phyloP scores from a whole-genome alignment of 1,140 invertebrate genomes.

The Zelostemma sp. region DNA sequence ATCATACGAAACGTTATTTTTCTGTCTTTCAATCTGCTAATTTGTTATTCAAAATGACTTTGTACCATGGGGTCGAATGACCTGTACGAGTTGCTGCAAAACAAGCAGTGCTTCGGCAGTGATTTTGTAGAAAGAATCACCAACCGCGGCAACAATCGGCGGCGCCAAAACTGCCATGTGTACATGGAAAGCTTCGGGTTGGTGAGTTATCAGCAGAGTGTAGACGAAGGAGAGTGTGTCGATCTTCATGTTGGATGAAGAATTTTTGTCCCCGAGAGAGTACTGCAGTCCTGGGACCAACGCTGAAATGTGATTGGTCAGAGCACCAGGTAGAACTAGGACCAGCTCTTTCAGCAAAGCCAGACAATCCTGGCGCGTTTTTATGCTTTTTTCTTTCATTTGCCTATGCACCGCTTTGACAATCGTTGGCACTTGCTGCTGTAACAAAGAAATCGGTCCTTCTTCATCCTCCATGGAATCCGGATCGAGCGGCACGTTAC shows the following conservation, averaged over 20 bases:
- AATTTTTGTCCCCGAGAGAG: slow-evolving; percentile 92
- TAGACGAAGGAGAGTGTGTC: slow-evolving; percentile 95
- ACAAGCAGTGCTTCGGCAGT: slow-evolving; percentile 95
- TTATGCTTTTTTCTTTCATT: slow-evolving; percentile 94
- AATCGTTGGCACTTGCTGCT: slow-evolving; percentile 81
- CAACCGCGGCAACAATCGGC: slow-evolving; percentile 88
- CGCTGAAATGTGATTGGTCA: slow-evolving; percentile 86
- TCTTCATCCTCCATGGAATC: slow-evolving; percentile 86
- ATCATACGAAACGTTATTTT: slow-evolving; percentile 19
- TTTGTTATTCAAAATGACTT: slow-evolving; percentile 10
- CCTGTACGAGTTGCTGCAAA: slow-evolving; percentile 94
- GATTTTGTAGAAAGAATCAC: slow-evolving; percentile 98
- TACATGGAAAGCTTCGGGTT: slow-evolving; percentile 76
- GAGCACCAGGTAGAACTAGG: slow-evolving; percentile 87
- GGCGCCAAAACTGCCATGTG: slow-evolving; percentile 89
- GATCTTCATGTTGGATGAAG: slow-evolving; percentile 98
- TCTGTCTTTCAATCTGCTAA: slow-evolving; percentile 6
- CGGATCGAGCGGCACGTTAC: slow-evolving; percentile 75
- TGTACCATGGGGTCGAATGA: slow-evolving; percentile 88
- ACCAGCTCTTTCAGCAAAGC: slow-evolving; percentile 91
- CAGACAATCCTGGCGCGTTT: slow-evolving; percentile 93
- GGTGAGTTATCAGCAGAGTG: slow-evolving; percentile 87
- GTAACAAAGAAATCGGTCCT: slow-evolving; percentile 78
- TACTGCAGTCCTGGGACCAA: slow-evolving; percentile 93
- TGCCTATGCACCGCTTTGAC: slow-evolving; percentile 91